Percentiles rank a stretch among this genome's conserved stretches.
Evolutionary conservation across 2,888 invertebrate species (phyloP).

Genomic region (Ceramica pisi): DNA sequence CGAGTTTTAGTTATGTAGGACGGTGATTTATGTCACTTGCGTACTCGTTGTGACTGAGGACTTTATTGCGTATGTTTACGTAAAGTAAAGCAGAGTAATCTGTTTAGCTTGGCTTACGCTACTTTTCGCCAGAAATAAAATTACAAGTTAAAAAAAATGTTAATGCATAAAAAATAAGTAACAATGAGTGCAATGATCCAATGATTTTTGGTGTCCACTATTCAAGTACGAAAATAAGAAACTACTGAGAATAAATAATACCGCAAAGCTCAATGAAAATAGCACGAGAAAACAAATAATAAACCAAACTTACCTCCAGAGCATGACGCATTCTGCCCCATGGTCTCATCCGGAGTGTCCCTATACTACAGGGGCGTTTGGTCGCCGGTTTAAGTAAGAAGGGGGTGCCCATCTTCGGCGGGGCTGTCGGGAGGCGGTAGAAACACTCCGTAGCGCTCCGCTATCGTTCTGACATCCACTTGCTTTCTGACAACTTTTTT

Average conservation of each 20-base stretch:
- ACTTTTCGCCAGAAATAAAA: neutral
- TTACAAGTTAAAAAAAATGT: neutral
- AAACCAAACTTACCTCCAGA: constrained; percentile 39
- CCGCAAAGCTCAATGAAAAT: neutral
- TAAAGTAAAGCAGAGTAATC: neutral
- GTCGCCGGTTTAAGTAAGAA: constrained; percentile 42
- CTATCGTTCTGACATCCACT: constrained; percentile 10
- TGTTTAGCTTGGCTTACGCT: neutral
- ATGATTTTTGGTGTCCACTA: neutral
- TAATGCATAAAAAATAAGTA: neutral
- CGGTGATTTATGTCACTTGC: constrained; percentile 59
- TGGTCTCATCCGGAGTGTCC: constrained; percentile 32
- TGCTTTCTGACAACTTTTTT: constrained; percentile 20
- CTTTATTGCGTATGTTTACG: neutral
- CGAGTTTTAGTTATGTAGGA: constrained; percentile 64
- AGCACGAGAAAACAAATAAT: constrained; percentile 32
- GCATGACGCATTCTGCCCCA: constrained; percentile 48
- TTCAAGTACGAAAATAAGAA: neutral
- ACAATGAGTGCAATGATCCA: neutral
- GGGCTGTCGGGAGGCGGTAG: constrained; percentile 28
- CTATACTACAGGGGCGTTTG: constrained; percentile 45
- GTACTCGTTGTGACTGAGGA: constrained; percentile 10
- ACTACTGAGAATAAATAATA: neutral
- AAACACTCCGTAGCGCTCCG: constrained; percentile 16
- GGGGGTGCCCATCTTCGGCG: constrained; percentile 49